A percentile compares a stretch with the other conserved stretches of the same genome.
phyloP scores from a whole-genome alignment of 2,797 vertebrate species.

The Orestias chungarensis region DNA sequence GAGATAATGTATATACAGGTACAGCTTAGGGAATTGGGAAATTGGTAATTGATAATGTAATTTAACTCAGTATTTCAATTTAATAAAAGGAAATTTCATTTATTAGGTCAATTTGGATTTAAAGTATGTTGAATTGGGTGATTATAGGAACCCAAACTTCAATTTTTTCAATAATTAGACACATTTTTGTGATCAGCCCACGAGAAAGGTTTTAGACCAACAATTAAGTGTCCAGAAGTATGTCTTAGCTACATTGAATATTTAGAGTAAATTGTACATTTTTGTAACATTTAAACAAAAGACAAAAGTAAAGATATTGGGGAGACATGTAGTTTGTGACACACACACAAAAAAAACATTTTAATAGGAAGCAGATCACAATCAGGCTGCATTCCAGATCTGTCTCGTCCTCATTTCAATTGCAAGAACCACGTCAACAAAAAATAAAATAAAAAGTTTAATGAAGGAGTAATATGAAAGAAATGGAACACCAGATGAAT shows the following conservation, averaged over 20 bases:
- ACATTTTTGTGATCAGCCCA: neutral
- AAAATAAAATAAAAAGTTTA: no score
- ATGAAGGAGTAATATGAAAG: no score
- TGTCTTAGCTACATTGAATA: neutral
- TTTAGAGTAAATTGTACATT: no score
- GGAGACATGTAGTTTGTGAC: conserved; percentile 51
- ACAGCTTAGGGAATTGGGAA: neutral
- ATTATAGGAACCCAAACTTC: neutral
- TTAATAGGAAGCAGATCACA: conserved; percentile 83
- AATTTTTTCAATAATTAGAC: neutral
- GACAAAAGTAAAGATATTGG: neutral
- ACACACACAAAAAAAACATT: conserved; percentile 74
- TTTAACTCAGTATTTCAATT: neutral
- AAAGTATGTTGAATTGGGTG: neutral
- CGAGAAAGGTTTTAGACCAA: neutral
- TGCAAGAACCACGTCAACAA: no score
- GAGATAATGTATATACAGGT: no score
- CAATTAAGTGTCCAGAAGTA: neutral
- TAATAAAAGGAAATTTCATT: neutral
- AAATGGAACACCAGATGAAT: no score
- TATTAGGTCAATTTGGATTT: neutral
- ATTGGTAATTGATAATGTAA: neutral
- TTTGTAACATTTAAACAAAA: neutral
- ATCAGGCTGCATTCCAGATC: conserved; percentile 79
- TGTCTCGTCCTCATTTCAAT: conserved; percentile 70